Base-by-base conservation (phyloP, 2,797 vertebrate species). In the Phrynocephalus forsythii region DNA sequence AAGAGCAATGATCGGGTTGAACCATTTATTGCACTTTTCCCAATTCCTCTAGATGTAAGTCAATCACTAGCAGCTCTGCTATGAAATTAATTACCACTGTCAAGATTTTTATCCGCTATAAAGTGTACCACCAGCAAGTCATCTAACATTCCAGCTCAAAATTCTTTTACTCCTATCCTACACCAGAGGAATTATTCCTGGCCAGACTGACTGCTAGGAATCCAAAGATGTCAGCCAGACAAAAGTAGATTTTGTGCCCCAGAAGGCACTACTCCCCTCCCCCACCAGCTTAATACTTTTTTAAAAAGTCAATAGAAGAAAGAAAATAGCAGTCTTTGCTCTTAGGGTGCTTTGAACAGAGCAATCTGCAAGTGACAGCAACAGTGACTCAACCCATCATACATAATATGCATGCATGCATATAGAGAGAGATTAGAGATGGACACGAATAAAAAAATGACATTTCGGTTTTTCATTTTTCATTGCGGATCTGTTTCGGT, bases 21-120 rank as follows among this genome's bases (percentile, higher is more conserved):
- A 67, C 67, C n/a, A 86, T 15, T 79, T 60, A 86, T 56, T 24
- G 83, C n/a, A 60, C 73, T 56, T 86, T 76, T 84, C 60, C 48
- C 30, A 1, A 13, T 79, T 56, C 44, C n/a, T 86, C 18, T 79
- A 85, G 69, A 77, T 78, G n/a, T 63, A 24, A 22, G 28, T 78
- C 26, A 63, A 38, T 79, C 11, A 26, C 10, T 66, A 6, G 3
- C 13, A 24, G 20, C 20, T 75, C 38, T 72, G 50, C 22, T 28
- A 18, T 48, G 13, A 10, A 1, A 30, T 77, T 50, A 82, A 50
- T 18, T 24, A 9, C 24, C 60, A 38, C 24, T 38, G 3, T 68
- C 69, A 69, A 79, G 8, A 33, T 72, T 38, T 72, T 73, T 56
- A 83, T 22, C 9, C 13, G 9, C 26, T 22, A 22, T 73, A 52